Evolutionary conservation across 2,888 invertebrate genomes (phyloP), one percentile per base, ranked within the genome.

Genomic region (Pheosia gnoma): DNA sequence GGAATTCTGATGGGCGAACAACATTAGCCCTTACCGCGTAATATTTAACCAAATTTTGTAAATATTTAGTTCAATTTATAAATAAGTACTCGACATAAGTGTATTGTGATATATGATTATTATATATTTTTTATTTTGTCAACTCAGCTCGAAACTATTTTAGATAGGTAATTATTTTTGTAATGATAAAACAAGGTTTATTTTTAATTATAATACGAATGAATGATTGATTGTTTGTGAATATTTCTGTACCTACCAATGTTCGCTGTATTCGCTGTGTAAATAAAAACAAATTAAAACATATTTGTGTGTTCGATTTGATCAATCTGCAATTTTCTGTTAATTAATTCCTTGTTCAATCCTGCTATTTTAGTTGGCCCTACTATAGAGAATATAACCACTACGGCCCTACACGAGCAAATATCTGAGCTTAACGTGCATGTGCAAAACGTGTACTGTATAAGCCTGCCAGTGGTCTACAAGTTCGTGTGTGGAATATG

Each of bases 31-130:
- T 56, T 36, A 52, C 37, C 39, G 47, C 59, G 57, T 55, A 43
- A 67, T 62, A 63, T 62, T 70, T 67, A 76, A 82, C 82, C 82
- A 86, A 87, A 85, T 81, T 57, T 82, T 91, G 89, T 91, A 90
- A 84, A 90, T 91, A 90, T 83, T 86, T 89, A 88, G 87, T 89
- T 88, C 84, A 89, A 89, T 88, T 88, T 86, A 81, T 83, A 67
- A 78, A 74, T 85, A 84, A 81, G 76, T 79, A 75, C 66, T 63
- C 53, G 61, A 59, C 51, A 66, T 87, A 88, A 89, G 85, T 85
- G 80, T 88, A 88, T 88, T 90, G 90, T 91, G 91, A 90, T 89
- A 89, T 84, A 71, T 80, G 79, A 77, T 85, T 75, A 72, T 77
- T 74, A 66, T 69, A 71, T 82, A 66, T 71, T 52, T 25, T 52